A percentile compares a stretch with the other conserved stretches of the same genome.
Evolutionary conservation across 2,113 vertebrate species (phyloP).

Genomic region (Otocyon megalotis): DNA sequence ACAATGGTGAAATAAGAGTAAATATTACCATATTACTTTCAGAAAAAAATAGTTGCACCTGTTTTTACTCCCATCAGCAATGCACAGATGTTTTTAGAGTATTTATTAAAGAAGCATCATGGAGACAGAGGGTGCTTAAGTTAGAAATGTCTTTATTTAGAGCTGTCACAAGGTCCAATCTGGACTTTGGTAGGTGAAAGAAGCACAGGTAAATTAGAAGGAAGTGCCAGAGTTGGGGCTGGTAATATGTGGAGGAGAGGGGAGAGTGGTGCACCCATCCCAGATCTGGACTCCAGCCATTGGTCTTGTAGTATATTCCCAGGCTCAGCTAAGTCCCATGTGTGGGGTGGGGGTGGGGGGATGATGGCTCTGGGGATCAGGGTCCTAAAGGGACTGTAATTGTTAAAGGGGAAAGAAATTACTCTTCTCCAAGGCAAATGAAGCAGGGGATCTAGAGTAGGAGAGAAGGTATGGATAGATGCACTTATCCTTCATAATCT

Average conservation of each 20-base stretch:
- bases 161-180: no score
- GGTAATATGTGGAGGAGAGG: neutral
- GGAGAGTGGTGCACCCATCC: neutral
- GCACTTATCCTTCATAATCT: neutral
- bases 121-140: neutral
- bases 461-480: neutral
- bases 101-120: no score
- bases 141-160: neutral
- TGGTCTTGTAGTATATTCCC: neutral
- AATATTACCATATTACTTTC: neutral
- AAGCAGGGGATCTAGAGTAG: neutral
- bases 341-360: neutral
- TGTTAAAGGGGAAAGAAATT: neutral
- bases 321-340: neutral
- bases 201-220: neutral
- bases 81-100: fast-evolving
- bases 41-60: neutral
- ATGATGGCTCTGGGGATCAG: neutral
- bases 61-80: no score
- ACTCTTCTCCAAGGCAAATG: neutral
- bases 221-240: neutral
- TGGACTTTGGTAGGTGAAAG: neutral
- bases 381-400: neutral
- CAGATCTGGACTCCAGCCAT: no score
- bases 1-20: neutral